phyloP scores from a whole-genome alignment of 2,888 invertebrate genomes.

The Aplocera efformata region DNA sequence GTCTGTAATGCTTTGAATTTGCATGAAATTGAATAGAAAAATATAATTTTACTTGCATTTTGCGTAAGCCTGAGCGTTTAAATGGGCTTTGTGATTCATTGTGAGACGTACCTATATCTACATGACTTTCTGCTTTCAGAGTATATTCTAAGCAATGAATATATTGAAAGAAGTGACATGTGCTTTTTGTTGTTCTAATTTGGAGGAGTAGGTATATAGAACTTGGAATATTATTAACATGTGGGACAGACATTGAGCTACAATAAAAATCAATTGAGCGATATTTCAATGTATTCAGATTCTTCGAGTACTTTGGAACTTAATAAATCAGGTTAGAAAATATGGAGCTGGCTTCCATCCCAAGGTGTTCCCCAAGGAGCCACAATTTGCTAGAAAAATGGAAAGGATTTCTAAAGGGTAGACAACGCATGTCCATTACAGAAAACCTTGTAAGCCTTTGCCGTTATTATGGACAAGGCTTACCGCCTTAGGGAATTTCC shows the following conservation, averaged over 20 bases:
- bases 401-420: neutral
- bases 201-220: no score
- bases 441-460: constrained; percentile 7
- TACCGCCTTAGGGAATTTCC: constrained; percentile 11
- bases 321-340: constrained; percentile 16
- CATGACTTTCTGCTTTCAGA: constrained; percentile 7
- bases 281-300: no score
- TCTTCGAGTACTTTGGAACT: neutral
- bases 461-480: constrained; percentile 10
- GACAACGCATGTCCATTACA: constrained; percentile 4
- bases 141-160: constrained; percentile 8
- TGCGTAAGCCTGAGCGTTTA: constrained; percentile 18
- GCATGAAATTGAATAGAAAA: constrained; percentile 51
- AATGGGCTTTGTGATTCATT: constrained; percentile 31
- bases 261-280: no score
- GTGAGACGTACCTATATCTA: constrained; percentile 8
- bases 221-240: no score
- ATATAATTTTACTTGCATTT: constrained; percentile 36
- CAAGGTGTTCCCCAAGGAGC: constrained; percentile 9
- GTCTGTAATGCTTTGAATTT: constrained; percentile 44
- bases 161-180: no score
- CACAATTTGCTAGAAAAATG: constrained; percentile 16
- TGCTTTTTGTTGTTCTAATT: no score
- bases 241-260: no score
- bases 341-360: constrained; percentile 8